Base-by-base conservation (phyloP, 2,113 vertebrate genomes). In the Dipodomys stephensi region DNA sequence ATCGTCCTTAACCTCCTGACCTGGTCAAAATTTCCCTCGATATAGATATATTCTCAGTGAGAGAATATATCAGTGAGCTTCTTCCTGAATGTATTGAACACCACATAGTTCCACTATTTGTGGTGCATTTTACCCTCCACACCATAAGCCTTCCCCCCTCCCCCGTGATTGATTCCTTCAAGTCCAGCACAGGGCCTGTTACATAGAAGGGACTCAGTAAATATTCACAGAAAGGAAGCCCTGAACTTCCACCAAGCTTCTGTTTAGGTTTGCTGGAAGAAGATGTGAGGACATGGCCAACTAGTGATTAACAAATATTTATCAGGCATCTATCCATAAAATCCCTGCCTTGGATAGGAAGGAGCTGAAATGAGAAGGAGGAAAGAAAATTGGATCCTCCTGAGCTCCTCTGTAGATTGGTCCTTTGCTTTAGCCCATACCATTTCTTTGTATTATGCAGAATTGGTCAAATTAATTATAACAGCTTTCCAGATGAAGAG, bases 161-260 rank as follows among this genome's bases (percentile, higher is more conserved):
- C 86, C 76, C 11, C 67, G 19, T 60, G 49, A 73, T 20, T 76
- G 25, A n/a, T 44, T 85, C 27, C 8, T 53, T 19, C 32, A 53
- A 93, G 83, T n/a, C 78, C 18, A 81, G 39, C 46, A 32, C 68
- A 88, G 67, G 12, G n/a, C 68, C 80, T 76, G 25, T 62, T 30
- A 68, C 20, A 69, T 19, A 35, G 9, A 22, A 77, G 13, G 80
- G 65, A n/a, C 35, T 92, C 79, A 11, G 69, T 39, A 65, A 64
- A 46, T 89, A 79, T 64, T 90, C 88, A n/a, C 69, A 68, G 46
- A 86, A 93, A 76, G n/a, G 68, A 23, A 74, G 22, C 35, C 72
- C 32, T 84, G 83, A 69, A 69, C 87, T 87, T 25, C 73, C 23
- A 4, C 0, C 35, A 7, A 28, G 77, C 73, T 88, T 76, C 73